Evolutionary conservation across 2,113 vertebrate species (phyloP).

Genomic region (Rana temporaria): DNA sequence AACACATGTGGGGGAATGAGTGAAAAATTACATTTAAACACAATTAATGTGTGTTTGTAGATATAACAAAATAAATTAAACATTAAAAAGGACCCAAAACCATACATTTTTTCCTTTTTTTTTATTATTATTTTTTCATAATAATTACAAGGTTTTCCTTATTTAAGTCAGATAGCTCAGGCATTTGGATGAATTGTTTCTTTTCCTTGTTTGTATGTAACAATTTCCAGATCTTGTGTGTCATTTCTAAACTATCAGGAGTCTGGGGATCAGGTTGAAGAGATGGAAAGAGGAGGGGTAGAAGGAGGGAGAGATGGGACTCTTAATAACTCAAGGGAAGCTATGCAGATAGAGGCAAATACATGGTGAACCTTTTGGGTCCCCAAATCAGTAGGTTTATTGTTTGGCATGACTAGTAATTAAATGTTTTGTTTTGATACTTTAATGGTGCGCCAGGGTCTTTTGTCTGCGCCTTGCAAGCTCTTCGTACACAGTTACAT

Average conservation of each 20-base stretch:
- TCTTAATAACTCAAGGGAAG: slow-evolving; percentile 49
- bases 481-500: slow-evolving; percentile 45
- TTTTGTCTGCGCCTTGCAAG: slow-evolving; percentile 45
- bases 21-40: too few relatives aligned
- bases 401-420: slow-evolving; percentile 56
- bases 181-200: background rate
- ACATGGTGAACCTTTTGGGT: slow-evolving; percentile 48
- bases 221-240: slow-evolving; percentile 18
- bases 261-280: slow-evolving; percentile 28
- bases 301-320: slow-evolving; percentile 44
- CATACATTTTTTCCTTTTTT: too few relatives aligned
- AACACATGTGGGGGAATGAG: too few relatives aligned
- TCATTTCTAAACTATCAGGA: slow-evolving; percentile 13
- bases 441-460: slow-evolving; percentile 41
- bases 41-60: too few relatives aligned
- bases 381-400: slow-evolving; percentile 45
- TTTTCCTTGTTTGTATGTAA: slow-evolving; percentile 13
- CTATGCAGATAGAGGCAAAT: slow-evolving; percentile 39
- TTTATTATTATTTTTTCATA: background rate
- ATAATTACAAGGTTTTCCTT: background rate
- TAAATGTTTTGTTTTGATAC: slow-evolving; percentile 55
- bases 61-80: too few relatives aligned
- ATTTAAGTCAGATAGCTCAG: background rate
- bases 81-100: too few relatives aligned
- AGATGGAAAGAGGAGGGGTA: slow-evolving; percentile 22